Percentiles rank a stretch among this genome's conserved stretches.
These are phyloP conservation scores for Alfaro cultratus DNA, from an alignment of 2,797 vertebrate genomes.

Conservation along the genomic window DNA sequence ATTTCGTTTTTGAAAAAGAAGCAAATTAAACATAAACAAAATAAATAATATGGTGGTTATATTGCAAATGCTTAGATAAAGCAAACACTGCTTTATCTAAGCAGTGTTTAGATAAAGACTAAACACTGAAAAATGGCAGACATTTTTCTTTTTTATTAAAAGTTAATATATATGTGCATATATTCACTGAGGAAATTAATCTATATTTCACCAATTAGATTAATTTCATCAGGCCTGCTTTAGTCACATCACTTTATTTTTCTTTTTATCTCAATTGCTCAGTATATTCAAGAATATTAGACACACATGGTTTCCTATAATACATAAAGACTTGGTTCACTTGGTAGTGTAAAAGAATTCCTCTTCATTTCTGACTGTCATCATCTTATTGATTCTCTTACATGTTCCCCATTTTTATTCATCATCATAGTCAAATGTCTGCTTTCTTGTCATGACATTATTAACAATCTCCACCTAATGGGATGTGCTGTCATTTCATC, in stretches of 20 bases:
- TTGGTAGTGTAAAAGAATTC: slow-evolving; percentile 17
- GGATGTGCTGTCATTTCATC: slow-evolving; percentile 70
- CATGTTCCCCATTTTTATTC: slow-evolving; percentile 27
- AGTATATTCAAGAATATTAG: slow-evolving; percentile 15
- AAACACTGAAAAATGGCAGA: no score
- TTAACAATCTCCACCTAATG: slow-evolving; percentile 65
- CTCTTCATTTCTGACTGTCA: slow-evolving; percentile 33
- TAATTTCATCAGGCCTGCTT: neutral
- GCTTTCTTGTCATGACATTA: slow-evolving; percentile 57
- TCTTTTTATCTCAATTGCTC: slow-evolving; percentile 10
- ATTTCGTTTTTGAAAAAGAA: neutral
- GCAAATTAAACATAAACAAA: neutral
- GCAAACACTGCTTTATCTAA: neutral
- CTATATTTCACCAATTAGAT: neutral
- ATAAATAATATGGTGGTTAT: neutral
- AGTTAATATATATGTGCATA: no score
- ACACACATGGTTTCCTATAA: slow-evolving; percentile 13
- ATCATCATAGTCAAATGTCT: slow-evolving; percentile 45
- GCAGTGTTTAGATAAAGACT: no score
- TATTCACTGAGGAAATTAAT: no score
- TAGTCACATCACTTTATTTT: slow-evolving; percentile 10
- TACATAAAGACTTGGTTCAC: slow-evolving; percentile 32
- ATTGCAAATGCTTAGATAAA: neutral
- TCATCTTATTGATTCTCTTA: slow-evolving; percentile 49
- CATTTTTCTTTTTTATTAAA: no score